These are phyloP conservation scores for Hippopotamus amphibius DNA, from an alignment of 2,113 vertebrate species.

Conservation along the genomic window DNA sequence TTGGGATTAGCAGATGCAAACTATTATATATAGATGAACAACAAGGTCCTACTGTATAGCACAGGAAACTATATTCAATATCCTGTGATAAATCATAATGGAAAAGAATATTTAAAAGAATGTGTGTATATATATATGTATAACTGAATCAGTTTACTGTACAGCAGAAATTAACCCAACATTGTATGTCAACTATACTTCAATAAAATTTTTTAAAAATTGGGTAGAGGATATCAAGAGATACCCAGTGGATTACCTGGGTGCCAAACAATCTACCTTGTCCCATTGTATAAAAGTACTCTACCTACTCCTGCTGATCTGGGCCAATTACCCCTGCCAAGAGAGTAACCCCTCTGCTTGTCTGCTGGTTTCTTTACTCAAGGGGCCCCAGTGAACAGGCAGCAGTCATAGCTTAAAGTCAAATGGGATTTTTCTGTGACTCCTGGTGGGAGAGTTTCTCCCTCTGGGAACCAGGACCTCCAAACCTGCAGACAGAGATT, in stretches of 20 bases:
- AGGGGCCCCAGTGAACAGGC: not conserved
- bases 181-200: not conserved
- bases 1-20: not conserved
- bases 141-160: not conserved
- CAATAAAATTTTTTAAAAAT: not conserved
- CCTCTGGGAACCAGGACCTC: not conserved
- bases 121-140: not conserved
- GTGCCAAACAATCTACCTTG: not conserved
- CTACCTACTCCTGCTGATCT: not conserved
- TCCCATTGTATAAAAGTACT: not conserved
- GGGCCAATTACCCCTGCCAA: not conserved
- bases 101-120: not conserved
- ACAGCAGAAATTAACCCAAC: not conserved
- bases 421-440: not conserved
- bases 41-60: not conserved
- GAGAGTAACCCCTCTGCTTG: not conserved
- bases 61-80: not conserved
- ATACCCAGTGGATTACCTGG: not conserved
- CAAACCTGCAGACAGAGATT: not conserved
- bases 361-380: not conserved
- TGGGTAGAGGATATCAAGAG: not conserved
- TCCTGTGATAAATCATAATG: not conserved
- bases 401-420: not conserved
- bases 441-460: not conserved
- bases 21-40: not conserved